Percentiles rank a stretch among this genome's conserved stretches.
Evolutionary conservation across 2,888 invertebrate species (phyloP).

Genomic region (Agapetus fuscipes): DNA sequence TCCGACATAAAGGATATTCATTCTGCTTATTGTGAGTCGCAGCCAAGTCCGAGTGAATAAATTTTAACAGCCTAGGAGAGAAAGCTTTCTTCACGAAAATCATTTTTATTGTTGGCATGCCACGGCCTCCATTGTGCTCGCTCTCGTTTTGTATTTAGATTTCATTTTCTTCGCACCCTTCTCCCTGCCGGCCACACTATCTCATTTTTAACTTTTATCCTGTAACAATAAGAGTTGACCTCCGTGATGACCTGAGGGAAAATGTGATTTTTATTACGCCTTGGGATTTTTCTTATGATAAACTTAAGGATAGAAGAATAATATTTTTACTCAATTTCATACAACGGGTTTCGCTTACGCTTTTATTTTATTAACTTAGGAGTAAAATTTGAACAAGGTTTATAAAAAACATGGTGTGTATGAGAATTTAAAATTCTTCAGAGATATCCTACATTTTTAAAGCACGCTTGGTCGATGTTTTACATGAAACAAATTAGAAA

Average conservation of each 20-base stretch:
- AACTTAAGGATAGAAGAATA: not conserved
- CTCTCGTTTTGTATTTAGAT: conserved; percentile 9
- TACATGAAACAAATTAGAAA: no score
- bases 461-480: no score
- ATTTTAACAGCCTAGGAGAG: conserved; percentile 6
- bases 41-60: conserved; percentile 4
- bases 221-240: not conserved
- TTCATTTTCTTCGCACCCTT: conserved; percentile 6
- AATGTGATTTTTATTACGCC: no score
- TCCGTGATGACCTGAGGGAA: no score
- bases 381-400: no score
- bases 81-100: conserved; percentile 6
- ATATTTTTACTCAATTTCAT: not conserved
- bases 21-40: no score
- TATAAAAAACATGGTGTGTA: not conserved
- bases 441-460: no score
- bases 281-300: not conserved
- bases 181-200: not conserved
- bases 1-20: not conserved
- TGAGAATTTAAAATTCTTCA: no score
- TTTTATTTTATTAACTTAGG: no score
- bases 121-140: conserved; percentile 5
- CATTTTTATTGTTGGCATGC: conserved; percentile 8
- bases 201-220: not conserved
- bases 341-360: no score